Evolutionary conservation across 2,113 vertebrate species (phyloP).

Genomic region (Tautogolabrus adspersus): DNA sequence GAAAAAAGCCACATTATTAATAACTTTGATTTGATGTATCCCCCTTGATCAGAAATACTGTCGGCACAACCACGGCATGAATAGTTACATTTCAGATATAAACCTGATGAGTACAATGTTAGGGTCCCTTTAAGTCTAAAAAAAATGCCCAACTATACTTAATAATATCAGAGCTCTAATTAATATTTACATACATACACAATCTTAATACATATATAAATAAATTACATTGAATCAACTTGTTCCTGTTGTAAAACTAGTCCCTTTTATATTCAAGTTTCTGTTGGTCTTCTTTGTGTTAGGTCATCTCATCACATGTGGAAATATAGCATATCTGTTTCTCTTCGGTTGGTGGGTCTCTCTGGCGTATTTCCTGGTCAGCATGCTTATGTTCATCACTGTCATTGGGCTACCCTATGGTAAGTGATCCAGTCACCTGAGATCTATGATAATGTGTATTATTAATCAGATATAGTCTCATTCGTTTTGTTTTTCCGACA

Average conservation of each 20-base stretch:
- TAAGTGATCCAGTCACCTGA: constrained; percentile 64
- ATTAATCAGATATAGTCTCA: not conserved
- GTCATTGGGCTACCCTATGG: constrained; percentile 85
- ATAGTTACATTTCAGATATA: no score
- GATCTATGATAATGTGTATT: not conserved
- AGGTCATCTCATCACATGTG: constrained; percentile 85
- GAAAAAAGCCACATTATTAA: no score
- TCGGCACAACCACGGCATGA: no score
- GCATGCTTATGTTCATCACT: constrained; percentile 85
- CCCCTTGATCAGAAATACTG: no score
- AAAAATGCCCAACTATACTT: no score
- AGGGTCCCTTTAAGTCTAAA: no score
- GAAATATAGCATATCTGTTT: constrained; percentile 87
- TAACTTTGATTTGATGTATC: no score
- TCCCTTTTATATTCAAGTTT: not conserved
- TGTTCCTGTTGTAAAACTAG: not conserved
- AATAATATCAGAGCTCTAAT: not conserved
- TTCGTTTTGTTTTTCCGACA: not conserved
- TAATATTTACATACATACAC: no score
- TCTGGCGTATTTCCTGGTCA: constrained; percentile 82
- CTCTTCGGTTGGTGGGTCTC: constrained; percentile 92
- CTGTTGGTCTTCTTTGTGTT: constrained; percentile 30
- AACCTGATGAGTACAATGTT: no score
- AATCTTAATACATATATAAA: not conserved
- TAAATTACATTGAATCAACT: not conserved